Percentiles rank a stretch among this genome's conserved stretches.
Evolutionary conservation across 2,113 vertebrate genomes (phyloP).

Genomic region (Camelus bactrianus): DNA sequence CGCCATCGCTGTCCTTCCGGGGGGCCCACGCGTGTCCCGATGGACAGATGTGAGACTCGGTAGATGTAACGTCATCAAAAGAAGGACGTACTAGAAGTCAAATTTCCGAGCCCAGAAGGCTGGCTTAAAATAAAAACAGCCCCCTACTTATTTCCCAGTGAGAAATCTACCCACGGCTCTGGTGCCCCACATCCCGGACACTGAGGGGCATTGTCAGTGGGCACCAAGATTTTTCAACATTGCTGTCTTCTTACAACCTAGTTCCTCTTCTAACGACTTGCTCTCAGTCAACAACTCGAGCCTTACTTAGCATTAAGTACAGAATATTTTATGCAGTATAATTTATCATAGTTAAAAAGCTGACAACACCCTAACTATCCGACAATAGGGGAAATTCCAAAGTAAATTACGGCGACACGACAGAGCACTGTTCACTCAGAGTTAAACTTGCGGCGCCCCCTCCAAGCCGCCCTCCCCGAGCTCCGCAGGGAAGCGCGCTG

Average conservation of each 20-base stretch:
- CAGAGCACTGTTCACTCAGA: neutral
- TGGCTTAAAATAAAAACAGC: neutral
- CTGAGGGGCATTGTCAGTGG: neutral
- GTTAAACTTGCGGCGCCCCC: neutral
- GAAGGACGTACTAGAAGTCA: neutral
- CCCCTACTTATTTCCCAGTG: neutral
- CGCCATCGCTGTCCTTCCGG: neutral
- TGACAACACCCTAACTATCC: neutral
- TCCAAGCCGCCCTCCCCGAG: neutral
- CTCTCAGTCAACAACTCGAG: neutral
- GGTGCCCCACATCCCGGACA: neutral
- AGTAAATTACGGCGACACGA: neutral
- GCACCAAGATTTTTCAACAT: neutral
- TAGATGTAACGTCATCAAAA: neutral
- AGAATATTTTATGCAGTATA: neutral
- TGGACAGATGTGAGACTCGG: neutral
- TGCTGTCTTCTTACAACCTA: neutral
- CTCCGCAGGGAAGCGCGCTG: accelerated
- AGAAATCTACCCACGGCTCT: neutral
- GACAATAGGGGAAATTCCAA: neutral
- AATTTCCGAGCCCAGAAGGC: neutral
- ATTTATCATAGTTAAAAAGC: neutral
- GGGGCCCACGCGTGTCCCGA: neutral
- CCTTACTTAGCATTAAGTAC: neutral
- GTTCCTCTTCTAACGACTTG: neutral